Conservation (phyloP, 53 echinoderm and acorn worm genomes). For the Patiria pectinifera region DNA sequence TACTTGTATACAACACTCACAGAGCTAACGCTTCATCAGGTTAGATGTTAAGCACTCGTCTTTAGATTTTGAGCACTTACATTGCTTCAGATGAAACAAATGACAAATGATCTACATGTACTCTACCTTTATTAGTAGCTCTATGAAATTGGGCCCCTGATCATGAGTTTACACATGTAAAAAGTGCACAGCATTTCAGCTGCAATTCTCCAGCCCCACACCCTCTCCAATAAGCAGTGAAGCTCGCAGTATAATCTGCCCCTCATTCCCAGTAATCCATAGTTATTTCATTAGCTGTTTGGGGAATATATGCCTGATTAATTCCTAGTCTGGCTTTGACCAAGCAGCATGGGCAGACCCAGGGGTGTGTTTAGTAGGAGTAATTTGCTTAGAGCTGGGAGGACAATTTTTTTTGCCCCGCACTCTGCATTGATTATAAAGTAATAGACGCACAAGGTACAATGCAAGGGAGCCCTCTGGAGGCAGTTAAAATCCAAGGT, state of each 20-base stretch:
- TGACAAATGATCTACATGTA: too few species aligned
- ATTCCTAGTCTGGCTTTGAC: not conserved
- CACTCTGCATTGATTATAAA: not conserved
- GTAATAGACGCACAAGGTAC: not conserved
- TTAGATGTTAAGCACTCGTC: too few species aligned
- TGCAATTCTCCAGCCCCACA: not conserved
- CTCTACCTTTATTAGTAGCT: not conserved
- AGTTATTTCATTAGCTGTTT: constrained; percentile 31
- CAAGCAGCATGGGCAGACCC: not conserved
- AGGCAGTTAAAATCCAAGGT: not conserved
- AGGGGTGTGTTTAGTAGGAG: not conserved
- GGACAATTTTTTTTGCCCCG: not conserved
- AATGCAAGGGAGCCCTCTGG: not conserved
- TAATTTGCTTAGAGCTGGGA: not conserved
- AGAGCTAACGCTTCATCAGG: too few species aligned
- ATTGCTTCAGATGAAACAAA: too few species aligned
- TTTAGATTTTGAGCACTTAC: too few species aligned
- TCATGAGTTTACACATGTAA: not conserved
- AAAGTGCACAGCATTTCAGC: not conserved
- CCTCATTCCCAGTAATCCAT: constrained; percentile 16
- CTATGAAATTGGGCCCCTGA: not conserved
- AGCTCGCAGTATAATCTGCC: not conserved
- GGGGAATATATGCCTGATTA: constrained; percentile 11
- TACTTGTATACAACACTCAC: too few species aligned
- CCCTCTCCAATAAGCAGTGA: constrained; percentile 4